Evolutionary conservation across 2,888 invertebrate genomes (phyloP), one percentile per base, ranked within the genome.

Genomic region (Tineola bisselliella): DNA sequence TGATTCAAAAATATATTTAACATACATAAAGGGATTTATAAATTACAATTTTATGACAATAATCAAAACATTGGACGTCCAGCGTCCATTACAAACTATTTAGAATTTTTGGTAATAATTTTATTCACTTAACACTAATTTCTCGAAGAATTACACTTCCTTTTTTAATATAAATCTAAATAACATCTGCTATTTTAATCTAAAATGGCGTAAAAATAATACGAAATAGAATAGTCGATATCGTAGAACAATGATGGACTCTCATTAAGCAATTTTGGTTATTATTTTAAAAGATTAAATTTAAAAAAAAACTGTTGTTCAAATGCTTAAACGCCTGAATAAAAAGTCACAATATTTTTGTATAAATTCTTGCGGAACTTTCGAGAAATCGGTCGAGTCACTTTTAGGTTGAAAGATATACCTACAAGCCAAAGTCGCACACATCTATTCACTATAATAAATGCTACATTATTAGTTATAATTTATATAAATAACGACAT

Each of bases 401-500:
- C 2, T 25, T 25, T 25, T 25, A n/a, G n/a, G n/a, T n/a, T n/a
- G n/a, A n/a, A n/a, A n/a, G n/a, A n/a, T n/a, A n/a, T n/a, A n/a
- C n/a, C n/a, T 10, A 31, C 13, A 48, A 48, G 48, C 48, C 8
- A 48, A n/a, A 13, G 15, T 48, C 48, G 48, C 48, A 48, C 13
- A 13, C 6, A 3, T 15, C 48, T 15, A 48, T 17, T 10, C 5
- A 48, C 48, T 48, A 48, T 48, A 17, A 66, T 65, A 61, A 67
- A 68, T 75, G 70, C 63, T 66, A 60, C 17, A n/a, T 3, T 48
- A 48, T 48, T 43, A 48, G 48, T 48, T 48, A 15, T 48, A 25
- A 17, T 17, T 15, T 48, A 3, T 48, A 48, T 48, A 6, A 38
- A 70, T 65, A 74, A 65, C 71, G 69, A 67, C 69, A 77, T 72